Percentiles rank a stretch among this genome's conserved stretches.
phyloP scores from a whole-genome alignment of 2,113 vertebrate genomes.

The Lycocorax pyrrhopterus region DNA sequence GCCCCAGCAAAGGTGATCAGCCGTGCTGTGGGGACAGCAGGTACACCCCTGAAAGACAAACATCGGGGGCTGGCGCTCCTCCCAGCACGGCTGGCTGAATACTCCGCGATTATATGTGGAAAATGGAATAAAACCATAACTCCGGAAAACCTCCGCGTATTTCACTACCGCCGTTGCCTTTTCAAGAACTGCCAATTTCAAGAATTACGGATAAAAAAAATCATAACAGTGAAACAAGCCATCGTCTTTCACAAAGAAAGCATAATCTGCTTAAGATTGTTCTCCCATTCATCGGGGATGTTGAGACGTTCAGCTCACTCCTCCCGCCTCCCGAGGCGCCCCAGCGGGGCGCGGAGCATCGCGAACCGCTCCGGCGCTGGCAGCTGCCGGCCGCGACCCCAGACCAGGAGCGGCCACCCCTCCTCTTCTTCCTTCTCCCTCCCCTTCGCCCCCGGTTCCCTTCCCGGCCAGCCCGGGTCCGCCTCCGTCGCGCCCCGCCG shows the following conservation, averaged over 20 bases:
- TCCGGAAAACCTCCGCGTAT: neutral
- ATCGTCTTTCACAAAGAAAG: neutral
- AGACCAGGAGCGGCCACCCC: too few relatives aligned
- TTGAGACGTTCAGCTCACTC: neutral
- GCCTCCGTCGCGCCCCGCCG: neutral
- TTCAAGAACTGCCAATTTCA: neutral
- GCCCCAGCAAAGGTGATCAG: neutral
- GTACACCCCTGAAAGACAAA: too few relatives aligned
- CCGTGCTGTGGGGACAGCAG: neutral
- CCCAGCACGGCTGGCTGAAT: fast-evolving
- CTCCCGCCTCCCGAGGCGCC: neutral
- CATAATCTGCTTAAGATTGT: neutral
- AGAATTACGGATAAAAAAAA: neutral
- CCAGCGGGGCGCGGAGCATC: neutral
- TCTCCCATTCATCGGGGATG: neutral
- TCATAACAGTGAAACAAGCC: neutral
- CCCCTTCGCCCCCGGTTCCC: neutral
- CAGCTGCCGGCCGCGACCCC: neutral
- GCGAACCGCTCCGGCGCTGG: neutral
- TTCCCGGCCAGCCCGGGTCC: neutral
- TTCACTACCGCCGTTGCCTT: neutral
- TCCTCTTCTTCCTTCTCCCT: neutral
- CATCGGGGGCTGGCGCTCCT: neutral
- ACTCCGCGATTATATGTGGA: neutral
- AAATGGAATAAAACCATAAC: neutral